Percentiles rank a stretch among this genome's conserved stretches.
These are phyloP conservation scores for Corvus moneduloides DNA, from an alignment of 2,113 vertebrate species.

Conservation along the genomic window DNA sequence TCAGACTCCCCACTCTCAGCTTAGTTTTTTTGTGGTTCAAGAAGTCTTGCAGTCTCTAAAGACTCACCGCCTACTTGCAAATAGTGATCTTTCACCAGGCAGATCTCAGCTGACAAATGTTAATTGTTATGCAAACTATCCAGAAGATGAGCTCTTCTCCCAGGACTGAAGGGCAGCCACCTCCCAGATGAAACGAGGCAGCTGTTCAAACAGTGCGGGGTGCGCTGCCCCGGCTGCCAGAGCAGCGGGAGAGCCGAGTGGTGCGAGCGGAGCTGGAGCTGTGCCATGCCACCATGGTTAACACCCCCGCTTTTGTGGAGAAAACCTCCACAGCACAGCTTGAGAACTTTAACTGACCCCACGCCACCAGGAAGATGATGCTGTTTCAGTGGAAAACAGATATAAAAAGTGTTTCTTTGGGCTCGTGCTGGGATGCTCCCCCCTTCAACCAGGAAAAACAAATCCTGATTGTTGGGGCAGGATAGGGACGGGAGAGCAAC, in stretches of 20 bases:
- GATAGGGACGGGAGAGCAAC: neutral
- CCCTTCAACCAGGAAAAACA: neutral
- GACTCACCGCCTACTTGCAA: neutral
- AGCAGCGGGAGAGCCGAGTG: neutral
- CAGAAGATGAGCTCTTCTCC: constrained; percentile 34
- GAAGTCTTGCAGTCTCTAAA: neutral
- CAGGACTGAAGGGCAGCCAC: constrained; percentile 27
- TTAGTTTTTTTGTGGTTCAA: neutral
- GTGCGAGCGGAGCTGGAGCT: neutral
- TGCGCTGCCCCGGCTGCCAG: neutral
- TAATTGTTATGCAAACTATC: constrained; percentile 50
- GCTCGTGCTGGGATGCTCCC: neutral
- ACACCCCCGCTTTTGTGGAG: neutral
- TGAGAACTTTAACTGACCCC: neutral
- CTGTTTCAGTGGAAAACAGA: neutral
- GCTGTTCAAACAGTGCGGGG: constrained; percentile 8
- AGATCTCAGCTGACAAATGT: constrained; percentile 41
- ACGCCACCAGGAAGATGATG: neutral
- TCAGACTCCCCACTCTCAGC: neutral
- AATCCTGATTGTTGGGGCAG: neutral
- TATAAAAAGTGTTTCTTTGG: neutral
- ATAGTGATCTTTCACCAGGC: constrained; percentile 21
- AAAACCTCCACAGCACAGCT: neutral
- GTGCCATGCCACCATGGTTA: constrained; percentile 23
- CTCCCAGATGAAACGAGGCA: neutral